Base-by-base conservation (phyloP, 2,113 vertebrate species). In the Atractosteus spatula region DNA sequence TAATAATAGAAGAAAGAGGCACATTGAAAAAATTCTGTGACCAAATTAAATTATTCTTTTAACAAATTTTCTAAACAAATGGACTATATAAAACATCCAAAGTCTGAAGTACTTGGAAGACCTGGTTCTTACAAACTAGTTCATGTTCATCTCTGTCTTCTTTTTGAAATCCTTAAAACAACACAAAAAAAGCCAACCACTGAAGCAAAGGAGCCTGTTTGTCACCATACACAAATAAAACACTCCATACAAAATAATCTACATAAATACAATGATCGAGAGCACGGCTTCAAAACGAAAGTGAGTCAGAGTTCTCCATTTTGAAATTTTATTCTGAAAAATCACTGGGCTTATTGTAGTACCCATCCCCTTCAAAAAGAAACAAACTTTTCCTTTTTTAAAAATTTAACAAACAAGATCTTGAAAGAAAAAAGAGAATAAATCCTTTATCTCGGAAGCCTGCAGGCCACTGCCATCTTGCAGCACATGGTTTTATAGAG, bases 401-500 rank as follows among this genome's bases (percentile, higher is more conserved):
- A 51, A 71, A n/a, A 47, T 16, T 17, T 1, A 12, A 63, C 13
- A 57, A 57, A 41, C 64, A 44, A 12, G 14, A 68, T 41, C 44
- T 41, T 62, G 17, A 17, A 47, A 44, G n/a, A 55, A 17, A 73
- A 69, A 51, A 45, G 44, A n/a, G 41, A 29, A 54, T 43, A 41
- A n/a, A 47, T 70, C 65, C 70, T 74, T 68, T 41, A 44, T 75
- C 14, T 66, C 5, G 41, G 67, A 17, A 72, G 55, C 69, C 70
- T 62, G 68, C 29, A 67, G 72, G 75, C 29, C 57, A 43, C 45
- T 68, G 69, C 69, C 66, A 74, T 75, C 55, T 68, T 54, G 16
- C 72, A 56, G 45, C 14, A 62, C 62, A 64, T 4, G 47, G 64
- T 54, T 67, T 13, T 41, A 65, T 47, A 68, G 41, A 14, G 59